Evolutionary conservation across 1,140 invertebrate genomes (phyloP).

Genomic region (Rhopalosiphum padi): DNA sequence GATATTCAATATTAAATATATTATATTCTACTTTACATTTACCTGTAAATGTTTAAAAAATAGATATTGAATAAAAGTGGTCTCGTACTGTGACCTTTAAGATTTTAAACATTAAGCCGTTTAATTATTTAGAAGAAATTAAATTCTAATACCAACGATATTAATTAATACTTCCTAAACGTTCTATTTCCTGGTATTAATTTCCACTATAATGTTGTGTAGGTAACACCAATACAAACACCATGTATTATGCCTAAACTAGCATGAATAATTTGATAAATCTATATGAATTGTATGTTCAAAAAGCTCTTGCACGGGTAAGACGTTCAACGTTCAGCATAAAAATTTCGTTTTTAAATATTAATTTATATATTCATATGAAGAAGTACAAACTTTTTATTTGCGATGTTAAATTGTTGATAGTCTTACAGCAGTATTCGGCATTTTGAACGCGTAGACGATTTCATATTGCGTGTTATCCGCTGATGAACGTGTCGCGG

Average conservation of each 20-base stretch:
- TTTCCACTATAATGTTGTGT: not conserved
- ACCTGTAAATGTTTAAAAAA: not conserved
- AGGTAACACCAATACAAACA: not conserved
- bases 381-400: not conserved
- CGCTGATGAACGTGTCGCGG: slow-evolving; percentile 19
- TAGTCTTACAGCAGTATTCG: not conserved
- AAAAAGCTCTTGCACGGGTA: not conserved
- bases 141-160: not conserved
- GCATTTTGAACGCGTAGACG: slow-evolving; percentile 29
- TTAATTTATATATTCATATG: not conserved
- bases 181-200: not conserved
- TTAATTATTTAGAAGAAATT: slow-evolving; percentile 4
- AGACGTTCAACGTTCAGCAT: not conserved
- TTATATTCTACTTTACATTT: not conserved
- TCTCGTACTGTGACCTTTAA: not conserved
- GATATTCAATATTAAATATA: not conserved
- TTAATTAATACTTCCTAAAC: not conserved
- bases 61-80: not conserved
- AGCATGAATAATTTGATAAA: not conserved
- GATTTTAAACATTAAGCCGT: not conserved
- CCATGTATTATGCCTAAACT: not conserved
- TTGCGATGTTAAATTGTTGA: not conserved
- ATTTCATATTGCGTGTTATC: slow-evolving; percentile 2
- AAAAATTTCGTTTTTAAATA: not conserved
- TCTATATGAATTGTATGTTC: not conserved